A percentile compares a stretch with the other conserved stretches of the same genome.
Conservation (phyloP, 2,113 vertebrate species). For the Jaculus jaculus region DNA sequence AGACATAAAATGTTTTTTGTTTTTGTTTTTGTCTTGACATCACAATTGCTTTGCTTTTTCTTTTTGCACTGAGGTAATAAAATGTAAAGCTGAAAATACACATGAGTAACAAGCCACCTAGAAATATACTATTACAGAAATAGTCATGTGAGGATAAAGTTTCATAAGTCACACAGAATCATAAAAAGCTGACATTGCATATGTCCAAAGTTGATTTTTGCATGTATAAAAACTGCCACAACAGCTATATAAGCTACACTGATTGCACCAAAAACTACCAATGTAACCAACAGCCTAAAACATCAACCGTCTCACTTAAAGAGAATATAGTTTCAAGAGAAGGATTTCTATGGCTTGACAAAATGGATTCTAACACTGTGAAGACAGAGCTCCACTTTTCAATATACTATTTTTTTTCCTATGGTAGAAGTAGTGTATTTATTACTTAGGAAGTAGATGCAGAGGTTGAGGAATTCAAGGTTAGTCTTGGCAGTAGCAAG, state of each 20-base stretch:
- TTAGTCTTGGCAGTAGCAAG: neutral
- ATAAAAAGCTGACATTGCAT: neutral
- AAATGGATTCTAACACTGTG: conserved; percentile 14
- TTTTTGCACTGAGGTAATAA: conserved; percentile 34
- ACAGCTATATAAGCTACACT: neutral
- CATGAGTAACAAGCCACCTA: neutral
- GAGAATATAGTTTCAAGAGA: neutral
- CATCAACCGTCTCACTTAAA: neutral
- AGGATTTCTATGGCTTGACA: neutral
- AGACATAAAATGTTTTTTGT: neutral
- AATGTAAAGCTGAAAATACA: neutral
- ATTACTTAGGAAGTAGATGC: neutral
- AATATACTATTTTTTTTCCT: neutral
- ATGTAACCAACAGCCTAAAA: neutral
- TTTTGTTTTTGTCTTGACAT: neutral
- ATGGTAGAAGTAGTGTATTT: neutral
- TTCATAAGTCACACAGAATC: conserved; percentile 26
- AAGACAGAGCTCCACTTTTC: neutral
- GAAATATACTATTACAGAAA: conserved; percentile 45
- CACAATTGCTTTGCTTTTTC: neutral
- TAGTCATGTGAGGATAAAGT: conserved; percentile 34
- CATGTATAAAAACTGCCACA: neutral
- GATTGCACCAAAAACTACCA: neutral
- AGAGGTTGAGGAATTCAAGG: neutral
- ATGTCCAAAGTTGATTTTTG: neutral